Base-by-base conservation (phyloP, 2,888 invertebrate species). In the Steromphala cineraria region DNA sequence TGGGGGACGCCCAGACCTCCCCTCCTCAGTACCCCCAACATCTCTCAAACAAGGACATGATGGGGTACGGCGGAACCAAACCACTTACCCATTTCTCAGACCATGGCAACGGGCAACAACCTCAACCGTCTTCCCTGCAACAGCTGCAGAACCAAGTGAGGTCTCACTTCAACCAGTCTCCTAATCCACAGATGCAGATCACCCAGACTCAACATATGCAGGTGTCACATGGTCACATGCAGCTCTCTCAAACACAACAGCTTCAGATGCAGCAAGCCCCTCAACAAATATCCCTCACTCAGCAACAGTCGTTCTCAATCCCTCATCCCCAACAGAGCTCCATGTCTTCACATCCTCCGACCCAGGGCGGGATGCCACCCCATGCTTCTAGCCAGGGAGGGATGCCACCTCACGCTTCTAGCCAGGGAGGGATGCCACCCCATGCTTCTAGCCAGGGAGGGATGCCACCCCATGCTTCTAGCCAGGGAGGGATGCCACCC, bases 91-190 rank as follows among this genome's bases (percentile, higher is more conserved):
- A 93, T 83, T 93, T 89, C 84, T 82, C 90, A 10, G 90, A 90
- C 56, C 89, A 88, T n/a, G 80, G 83, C n/a, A 82, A 82, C 55
- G 83, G 85, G 67, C 84, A 67, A 8, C 84, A 84, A 36, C 88
- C 88, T 24, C 79, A 80, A 67, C 87, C 87, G 52, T 87, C 89
- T 67, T 92, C 91, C 19, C 84, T 91, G 40, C 91, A 91, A 85
- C 91, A 91, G 85, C 86, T 91, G 78, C 92, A 92, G 87, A 89
- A 92, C 86, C 91, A 92, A 85, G 90, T 92, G 79, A 87, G 89
- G 83, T 87, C 89, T 78, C 97, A 97, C 93, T 97, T 97, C 94
- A 96, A 96, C 91, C 97, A 97, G 93, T 96, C 97, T 80, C 97
- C 97, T 93, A 97, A 84, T 46, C 89, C 87, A 67, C 90, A 97